These are phyloP conservation scores for Notechis scutatus DNA, from an alignment of 2,113 vertebrate species.

Conservation along the genomic window DNA sequence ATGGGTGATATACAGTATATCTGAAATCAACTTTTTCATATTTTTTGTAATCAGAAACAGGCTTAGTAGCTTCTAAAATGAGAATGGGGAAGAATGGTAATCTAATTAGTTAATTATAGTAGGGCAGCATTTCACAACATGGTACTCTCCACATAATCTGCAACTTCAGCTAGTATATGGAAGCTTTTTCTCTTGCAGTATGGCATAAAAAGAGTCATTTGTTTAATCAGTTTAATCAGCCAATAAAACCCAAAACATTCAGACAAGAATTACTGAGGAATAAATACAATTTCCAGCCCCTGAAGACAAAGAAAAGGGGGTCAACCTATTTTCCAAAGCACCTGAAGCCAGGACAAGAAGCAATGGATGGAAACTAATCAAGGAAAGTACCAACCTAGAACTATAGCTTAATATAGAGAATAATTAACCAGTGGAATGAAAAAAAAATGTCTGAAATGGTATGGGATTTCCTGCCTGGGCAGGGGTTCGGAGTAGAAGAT, in stretches of 20 bases:
- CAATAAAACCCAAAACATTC: neutral
- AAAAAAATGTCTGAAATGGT: neutral
- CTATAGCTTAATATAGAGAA: neutral
- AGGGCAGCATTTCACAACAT: neutral
- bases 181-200: neutral
- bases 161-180: neutral
- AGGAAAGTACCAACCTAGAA: neutral
- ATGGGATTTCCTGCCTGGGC: neutral
- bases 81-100: neutral
- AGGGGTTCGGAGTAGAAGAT: neutral
- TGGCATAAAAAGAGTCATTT: neutral
- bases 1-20: neutral
- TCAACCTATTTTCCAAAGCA: neutral
- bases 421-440: neutral
- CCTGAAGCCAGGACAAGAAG: neutral
- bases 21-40: neutral
- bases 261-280: neutral
- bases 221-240: neutral
- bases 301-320: neutral
- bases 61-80: neutral
- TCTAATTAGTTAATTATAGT: neutral
- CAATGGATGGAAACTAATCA: neutral
- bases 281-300: neutral
- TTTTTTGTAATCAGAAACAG: accelerated
- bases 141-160: neutral